These are phyloP conservation scores for Agonopterix subpropinquella DNA, from an alignment of 2,888 invertebrate species.

Conservation along the genomic window DNA sequence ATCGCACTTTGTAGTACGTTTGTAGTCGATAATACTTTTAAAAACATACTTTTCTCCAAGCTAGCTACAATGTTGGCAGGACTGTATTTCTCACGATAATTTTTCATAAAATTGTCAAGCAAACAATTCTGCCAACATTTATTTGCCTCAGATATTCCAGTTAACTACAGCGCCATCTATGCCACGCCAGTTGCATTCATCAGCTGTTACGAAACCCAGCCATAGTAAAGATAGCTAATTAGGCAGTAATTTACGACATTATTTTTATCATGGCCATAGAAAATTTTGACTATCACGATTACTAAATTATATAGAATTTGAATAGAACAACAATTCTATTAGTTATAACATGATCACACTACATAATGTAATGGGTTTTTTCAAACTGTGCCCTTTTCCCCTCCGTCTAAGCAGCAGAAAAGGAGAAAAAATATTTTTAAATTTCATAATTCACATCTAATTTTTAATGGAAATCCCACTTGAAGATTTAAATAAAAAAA, in stretches of 20 bases:
- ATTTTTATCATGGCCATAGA: constrained; percentile 66
- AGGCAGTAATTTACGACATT: constrained; percentile 53
- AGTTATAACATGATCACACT: constrained; percentile 40
- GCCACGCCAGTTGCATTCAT: too few relatives aligned
- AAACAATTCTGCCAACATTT: too few relatives aligned
- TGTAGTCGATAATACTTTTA: too few relatives aligned
- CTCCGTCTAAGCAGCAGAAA: constrained; percentile 70
- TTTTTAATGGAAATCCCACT: constrained; percentile 21
- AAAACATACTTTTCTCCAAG: too few relatives aligned
- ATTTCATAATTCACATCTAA: constrained; percentile 15
- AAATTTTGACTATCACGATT: constrained; percentile 29
- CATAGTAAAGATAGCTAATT: constrained; percentile 14
- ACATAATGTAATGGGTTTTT: constrained; percentile 44
- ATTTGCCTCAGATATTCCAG: too few relatives aligned
- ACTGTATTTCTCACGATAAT: too few relatives aligned
- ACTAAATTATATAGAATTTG: constrained; percentile 57
- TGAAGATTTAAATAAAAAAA: too few relatives aligned
- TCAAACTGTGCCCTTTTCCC: constrained; percentile 68
- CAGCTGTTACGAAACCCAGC: too few relatives aligned
- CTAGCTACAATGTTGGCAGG: too few relatives aligned
- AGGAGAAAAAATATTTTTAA: constrained; percentile 52
- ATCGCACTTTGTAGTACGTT: too few relatives aligned
- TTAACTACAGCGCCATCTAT: too few relatives aligned
- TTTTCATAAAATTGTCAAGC: too few relatives aligned
- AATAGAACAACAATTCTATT: constrained; percentile 55